These are phyloP conservation scores for Spatulosminthurus flaviceps DNA, from an alignment of 2,888 invertebrate genomes.

Conservation along the genomic window DNA sequence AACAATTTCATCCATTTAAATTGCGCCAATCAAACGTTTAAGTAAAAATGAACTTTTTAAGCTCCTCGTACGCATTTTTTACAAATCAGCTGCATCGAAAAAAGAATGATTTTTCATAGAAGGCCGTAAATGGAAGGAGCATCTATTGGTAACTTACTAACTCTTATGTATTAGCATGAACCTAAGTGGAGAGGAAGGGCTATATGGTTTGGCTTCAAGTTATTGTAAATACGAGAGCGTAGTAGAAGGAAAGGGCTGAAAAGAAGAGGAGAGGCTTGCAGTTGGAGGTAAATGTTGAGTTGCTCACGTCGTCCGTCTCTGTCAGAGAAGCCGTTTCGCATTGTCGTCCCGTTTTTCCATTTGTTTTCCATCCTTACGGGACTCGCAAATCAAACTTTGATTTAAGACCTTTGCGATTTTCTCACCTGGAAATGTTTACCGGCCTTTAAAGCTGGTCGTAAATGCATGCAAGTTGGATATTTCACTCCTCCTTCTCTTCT, in stretches of 20 bases:
- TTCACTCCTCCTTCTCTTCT: not conserved
- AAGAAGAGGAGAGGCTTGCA: not conserved
- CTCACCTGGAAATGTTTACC: conserved; percentile 56
- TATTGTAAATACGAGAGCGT: conserved; percentile 7
- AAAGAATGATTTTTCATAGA: no score
- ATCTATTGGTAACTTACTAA: no score
- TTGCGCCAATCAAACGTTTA: no score
- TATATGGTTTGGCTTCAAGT: no score
- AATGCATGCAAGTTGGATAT: conserved; percentile 2
- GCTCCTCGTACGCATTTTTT: no score
- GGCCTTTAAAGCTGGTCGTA: conserved; percentile 28
- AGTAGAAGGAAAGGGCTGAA: no score
- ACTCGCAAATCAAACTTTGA: conserved; percentile 63
- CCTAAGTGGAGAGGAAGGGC: conserved; percentile 11
- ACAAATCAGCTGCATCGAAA: no score
- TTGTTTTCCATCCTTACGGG: conserved; percentile 53
- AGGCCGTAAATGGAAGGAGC: no score
- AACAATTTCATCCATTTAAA: no score
- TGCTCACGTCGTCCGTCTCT: conserved; percentile 52
- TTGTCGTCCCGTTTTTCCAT: conserved; percentile 52
- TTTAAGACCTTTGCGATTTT: conserved; percentile 61
- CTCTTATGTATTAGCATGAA: not conserved
- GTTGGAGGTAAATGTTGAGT: conserved; percentile 22
- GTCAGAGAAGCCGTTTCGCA: conserved; percentile 57
- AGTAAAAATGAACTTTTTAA: no score